These are phyloP conservation scores for Bombus confusus DNA, from an alignment of 1,140 invertebrate species.

Conservation along the genomic window DNA sequence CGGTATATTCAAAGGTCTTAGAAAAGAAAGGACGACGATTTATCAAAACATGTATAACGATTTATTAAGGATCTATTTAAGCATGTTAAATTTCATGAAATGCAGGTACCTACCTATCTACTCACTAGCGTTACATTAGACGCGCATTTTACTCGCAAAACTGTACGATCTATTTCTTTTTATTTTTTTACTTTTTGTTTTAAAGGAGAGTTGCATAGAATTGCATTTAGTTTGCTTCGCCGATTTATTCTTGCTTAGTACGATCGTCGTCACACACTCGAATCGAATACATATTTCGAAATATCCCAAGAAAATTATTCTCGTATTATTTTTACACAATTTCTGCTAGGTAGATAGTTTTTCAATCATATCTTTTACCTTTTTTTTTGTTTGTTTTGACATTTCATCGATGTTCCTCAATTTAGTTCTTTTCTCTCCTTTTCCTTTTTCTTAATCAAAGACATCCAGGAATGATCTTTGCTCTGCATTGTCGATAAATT, in stretches of 20 bases:
- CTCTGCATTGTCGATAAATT: not conserved
- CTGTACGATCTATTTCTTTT: constrained; percentile 53
- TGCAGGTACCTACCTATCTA: constrained; percentile 81
- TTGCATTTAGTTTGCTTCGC: constrained; percentile 41
- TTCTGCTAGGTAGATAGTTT: not conserved
- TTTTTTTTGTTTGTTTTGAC: not conserved
- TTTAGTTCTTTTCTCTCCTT: not conserved
- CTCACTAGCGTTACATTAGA: constrained; percentile 77
- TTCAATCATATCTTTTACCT: not conserved
- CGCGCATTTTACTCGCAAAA: constrained; percentile 73
- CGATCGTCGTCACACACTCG: constrained; percentile 15
- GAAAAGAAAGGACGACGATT: constrained; percentile 39
- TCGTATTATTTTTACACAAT: not conserved
- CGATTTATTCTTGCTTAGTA: constrained; percentile 17
- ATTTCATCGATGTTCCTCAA: not conserved
- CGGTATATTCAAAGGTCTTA: too few species aligned
- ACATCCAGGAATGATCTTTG: not conserved
- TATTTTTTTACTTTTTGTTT: constrained; percentile 25
- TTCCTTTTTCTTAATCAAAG: not conserved
- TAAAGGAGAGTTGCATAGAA: constrained; percentile 56
- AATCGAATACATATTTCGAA: not conserved
- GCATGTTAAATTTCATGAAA: constrained; percentile 80
- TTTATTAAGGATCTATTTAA: constrained; percentile 81
- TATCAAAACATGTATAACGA: constrained; percentile 82
- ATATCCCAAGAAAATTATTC: not conserved